phyloP scores from a whole-genome alignment of 2,888 invertebrate genomes.

The Tipula vernalis region DNA sequence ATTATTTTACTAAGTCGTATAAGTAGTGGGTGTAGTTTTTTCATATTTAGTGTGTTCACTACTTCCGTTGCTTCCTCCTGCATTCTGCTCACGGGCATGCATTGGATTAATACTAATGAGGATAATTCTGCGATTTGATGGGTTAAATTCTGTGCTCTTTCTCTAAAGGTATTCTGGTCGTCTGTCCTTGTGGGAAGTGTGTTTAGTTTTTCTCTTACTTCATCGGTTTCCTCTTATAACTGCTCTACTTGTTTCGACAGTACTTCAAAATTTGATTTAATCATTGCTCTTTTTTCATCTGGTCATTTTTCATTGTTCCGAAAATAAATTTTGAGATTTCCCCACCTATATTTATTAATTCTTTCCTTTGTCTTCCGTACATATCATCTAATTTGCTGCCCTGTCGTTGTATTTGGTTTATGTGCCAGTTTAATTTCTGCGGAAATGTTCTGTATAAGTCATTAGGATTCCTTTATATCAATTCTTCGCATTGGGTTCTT shows the following conservation, averaged over 20 bases:
- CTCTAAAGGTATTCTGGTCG: too few relatives aligned
- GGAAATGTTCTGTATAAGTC: not conserved
- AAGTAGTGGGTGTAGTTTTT: not conserved
- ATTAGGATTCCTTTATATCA: not conserved
- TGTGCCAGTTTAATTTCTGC: not conserved
- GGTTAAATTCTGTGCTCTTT: too few relatives aligned
- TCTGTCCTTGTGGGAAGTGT: too few relatives aligned
- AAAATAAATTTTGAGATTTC: not conserved
- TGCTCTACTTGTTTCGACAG: not conserved
- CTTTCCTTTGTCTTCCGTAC: too few relatives aligned
- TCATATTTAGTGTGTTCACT: too few relatives aligned
- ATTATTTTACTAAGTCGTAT: too few relatives aligned
- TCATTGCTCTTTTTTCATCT: not conserved
- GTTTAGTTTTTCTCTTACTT: too few relatives aligned
- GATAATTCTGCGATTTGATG: too few relatives aligned
- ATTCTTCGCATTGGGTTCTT: not conserved
- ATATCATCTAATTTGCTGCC: too few relatives aligned
- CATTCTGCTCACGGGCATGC: too few relatives aligned
- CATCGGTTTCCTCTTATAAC: not conserved
- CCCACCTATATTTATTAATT: not conserved
- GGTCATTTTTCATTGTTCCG: not conserved
- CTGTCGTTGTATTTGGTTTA: not conserved
- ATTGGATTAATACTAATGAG: too few relatives aligned
- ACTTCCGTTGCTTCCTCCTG: too few relatives aligned
- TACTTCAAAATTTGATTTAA: not conserved